phyloP scores from a whole-genome alignment of 2,797 vertebrate genomes.

The Chloroceryle inda region DNA sequence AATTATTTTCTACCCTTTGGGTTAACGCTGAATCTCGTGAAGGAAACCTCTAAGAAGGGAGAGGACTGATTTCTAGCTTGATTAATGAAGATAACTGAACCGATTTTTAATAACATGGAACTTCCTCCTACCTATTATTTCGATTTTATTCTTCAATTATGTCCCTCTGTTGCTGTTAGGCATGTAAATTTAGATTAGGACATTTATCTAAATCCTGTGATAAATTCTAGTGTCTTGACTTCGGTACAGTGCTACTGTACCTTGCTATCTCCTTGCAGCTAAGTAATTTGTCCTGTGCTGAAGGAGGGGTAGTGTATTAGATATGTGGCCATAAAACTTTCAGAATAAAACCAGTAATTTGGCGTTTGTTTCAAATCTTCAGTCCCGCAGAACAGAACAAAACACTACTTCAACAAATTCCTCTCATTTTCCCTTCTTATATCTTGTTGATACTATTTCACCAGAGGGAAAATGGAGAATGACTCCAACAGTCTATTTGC shows the following conservation, averaged over 20 bases:
- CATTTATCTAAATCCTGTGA: not conserved
- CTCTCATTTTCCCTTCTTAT: not conserved
- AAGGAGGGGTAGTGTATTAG: not conserved
- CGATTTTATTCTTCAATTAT: not conserved
- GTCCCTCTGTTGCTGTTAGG: not conserved
- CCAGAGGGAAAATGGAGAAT: not conserved
- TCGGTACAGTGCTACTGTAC: not conserved
- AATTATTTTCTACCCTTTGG: conserved; percentile 46
- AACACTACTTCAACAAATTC: not conserved
- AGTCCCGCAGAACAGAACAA: not conserved
- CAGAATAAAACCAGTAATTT: not conserved
- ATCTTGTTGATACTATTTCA: not conserved
- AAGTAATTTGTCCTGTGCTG: not conserved
- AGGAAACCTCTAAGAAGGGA: not conserved
- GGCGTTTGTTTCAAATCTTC: not conserved
- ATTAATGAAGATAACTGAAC: not conserved
- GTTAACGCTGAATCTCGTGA: not conserved
- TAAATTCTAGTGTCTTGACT: not conserved
- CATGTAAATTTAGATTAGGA: not conserved
- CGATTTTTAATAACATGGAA: not conserved
- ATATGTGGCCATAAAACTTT: not conserved
- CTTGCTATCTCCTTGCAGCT: not conserved
- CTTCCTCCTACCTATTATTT: not conserved
- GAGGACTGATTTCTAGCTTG: not conserved
- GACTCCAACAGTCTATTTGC: not conserved